Evolutionary conservation across 2,113 vertebrate species (phyloP), one percentile per base, ranked within the genome.

Genomic region (Rana temporaria): DNA sequence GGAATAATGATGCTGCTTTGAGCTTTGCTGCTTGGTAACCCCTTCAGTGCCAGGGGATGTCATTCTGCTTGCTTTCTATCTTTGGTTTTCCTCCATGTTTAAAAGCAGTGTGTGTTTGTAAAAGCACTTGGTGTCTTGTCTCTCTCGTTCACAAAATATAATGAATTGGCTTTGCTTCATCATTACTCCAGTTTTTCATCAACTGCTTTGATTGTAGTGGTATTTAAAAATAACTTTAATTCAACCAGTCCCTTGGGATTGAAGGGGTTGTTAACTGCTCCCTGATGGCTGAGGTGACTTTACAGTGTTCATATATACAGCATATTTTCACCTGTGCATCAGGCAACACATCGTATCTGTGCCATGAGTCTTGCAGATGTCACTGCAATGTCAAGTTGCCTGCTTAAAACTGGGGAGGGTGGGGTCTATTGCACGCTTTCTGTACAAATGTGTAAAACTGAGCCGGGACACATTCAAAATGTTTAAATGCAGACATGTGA

Each of bases 1-100:
- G 32, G 81, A 67, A 19, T 30, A 60, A 60, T 60, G 59, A 69
- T 83, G 81, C 81, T 83, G 81, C 81, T 83, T 83, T 75, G n/a
- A 24, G 81, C 81, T 83, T 79, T 79, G 81, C 62, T 83, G 81
- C 81, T 83, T 75, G n/a, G 55, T 76, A 68, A 76, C 63, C 63
- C 81, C 53, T 76, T 67, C 38, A 75, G 73, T 75, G 64, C 63
- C 71, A 68, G 81, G 30, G 57, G 63, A 64, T 38, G 53, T 18
- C 53, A 56, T 17, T 4, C 19, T 48, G 42, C 42, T 48, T 42
- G 2, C 5, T 42, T 48, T 12, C 42, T 3, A 48, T 48, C 9
- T 48, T 38, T 5, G 6, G 6, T 38, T 14, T 48, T 48, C 42
- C 42, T 12, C 42, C 42, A 12, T 48, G 42, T 11, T 48, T 48